Conservation (phyloP, 2,888 invertebrate genomes). For the Crematogaster levior region DNA sequence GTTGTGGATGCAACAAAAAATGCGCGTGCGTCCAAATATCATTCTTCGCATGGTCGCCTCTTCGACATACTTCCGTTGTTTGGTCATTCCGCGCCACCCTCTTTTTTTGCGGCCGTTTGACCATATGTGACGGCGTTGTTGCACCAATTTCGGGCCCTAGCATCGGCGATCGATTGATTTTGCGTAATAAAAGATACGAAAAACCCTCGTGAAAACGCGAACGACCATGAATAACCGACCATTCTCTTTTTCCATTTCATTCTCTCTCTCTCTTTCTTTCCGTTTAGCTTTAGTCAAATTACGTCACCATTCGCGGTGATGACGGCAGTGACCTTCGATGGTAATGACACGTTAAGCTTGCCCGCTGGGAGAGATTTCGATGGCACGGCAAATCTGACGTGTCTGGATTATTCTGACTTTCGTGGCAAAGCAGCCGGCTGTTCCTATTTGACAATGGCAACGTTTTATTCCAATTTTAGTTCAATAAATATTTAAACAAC, state of each 20-base stretch:
- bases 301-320: slow-evolving; percentile 63
- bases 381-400: slow-evolving; percentile 68
- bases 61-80: slow-evolving; percentile 72
- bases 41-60: slow-evolving; percentile 60
- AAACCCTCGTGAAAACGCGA: slow-evolving; percentile 65
- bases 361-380: slow-evolving; percentile 62
- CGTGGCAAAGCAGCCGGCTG: slow-evolving; percentile 37
- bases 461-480: background rate
- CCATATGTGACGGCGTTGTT: slow-evolving; percentile 82
- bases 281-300: slow-evolving; percentile 77
- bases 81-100: slow-evolving; percentile 83
- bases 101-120: slow-evolving; percentile 83
- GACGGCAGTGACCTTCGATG: slow-evolving; percentile 65
- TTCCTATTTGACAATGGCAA: slow-evolving; percentile 36
- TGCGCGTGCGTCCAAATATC: slow-evolving; percentile 61
- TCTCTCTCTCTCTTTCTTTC: slow-evolving; percentile 26
- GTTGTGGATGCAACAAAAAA: slow-evolving; percentile 64
- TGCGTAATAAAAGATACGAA: slow-evolving; percentile 69
- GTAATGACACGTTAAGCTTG: slow-evolving; percentile 76
- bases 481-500: slow-evolving; percentile 18
- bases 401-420: slow-evolving; percentile 46
- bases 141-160: slow-evolving; percentile 52
- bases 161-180: slow-evolving; percentile 77
- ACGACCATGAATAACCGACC: slow-evolving; percentile 63
- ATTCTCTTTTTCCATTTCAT: background rate